Percentiles rank a stretch among this genome's conserved stretches.
phyloP scores from a whole-genome alignment of 2,888 invertebrate genomes.

The Tromatobia lineatoria region DNA sequence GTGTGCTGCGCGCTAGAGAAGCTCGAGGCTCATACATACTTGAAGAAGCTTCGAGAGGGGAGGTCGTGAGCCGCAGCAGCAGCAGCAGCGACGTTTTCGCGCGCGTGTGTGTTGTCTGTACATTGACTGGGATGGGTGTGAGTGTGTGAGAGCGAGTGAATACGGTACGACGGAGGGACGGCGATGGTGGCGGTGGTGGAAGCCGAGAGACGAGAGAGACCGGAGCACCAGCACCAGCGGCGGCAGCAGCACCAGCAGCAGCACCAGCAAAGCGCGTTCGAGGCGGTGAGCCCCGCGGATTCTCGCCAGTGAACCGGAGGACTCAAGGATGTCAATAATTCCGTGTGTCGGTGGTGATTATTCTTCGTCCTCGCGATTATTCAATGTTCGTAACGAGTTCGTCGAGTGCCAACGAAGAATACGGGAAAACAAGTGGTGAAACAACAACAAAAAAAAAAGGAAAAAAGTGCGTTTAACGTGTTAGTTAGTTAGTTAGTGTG shows the following conservation, averaged over 20 bases:
- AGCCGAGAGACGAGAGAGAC: conserved; percentile 54
- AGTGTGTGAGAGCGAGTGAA: conserved; percentile 48
- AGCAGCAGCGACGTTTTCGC: conserved; percentile 41
- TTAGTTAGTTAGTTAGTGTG: conserved; percentile 22
- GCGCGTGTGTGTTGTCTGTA: conserved; percentile 46
- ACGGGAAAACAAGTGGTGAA: conserved; percentile 32
- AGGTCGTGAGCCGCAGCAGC: conserved; percentile 57
- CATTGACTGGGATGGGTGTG: neutral
- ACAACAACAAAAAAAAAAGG: no score
- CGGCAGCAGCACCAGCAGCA: conserved; percentile 50
- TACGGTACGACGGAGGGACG: conserved; percentile 31
- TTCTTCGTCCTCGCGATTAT: conserved; percentile 57
- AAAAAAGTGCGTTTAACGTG: conserved; percentile 36
- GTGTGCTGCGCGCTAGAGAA: conserved; percentile 63
- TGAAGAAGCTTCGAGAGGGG: conserved; percentile 60
- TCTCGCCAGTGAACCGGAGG: conserved; percentile 59
- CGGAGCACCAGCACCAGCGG: conserved; percentile 53
- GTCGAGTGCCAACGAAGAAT: conserved; percentile 34
- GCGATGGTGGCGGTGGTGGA: conserved; percentile 57
- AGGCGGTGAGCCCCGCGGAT: conserved; percentile 66
- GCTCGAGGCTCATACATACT: conserved; percentile 62
- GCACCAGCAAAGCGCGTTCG: conserved; percentile 58
- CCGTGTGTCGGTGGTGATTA: conserved; percentile 70
- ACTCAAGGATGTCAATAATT: conserved; percentile 80
- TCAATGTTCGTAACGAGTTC: conserved; percentile 58